phyloP scores from a whole-genome alignment of 2,113 vertebrate genomes.

The Peromyscus californicus region DNA sequence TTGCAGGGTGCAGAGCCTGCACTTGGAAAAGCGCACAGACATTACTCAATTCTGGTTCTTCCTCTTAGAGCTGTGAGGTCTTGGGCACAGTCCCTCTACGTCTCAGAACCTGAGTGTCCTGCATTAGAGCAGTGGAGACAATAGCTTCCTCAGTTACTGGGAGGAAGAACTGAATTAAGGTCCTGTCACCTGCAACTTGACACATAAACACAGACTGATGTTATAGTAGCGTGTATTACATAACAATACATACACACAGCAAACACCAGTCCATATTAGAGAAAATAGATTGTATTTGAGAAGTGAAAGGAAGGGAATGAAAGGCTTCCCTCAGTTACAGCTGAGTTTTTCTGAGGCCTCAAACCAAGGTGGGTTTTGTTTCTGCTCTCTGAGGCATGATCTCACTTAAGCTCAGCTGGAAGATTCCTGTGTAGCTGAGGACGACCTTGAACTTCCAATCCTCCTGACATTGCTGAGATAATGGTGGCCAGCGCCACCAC shows the following conservation, averaged over 20 bases:
- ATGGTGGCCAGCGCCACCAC: neutral
- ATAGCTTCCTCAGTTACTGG: neutral
- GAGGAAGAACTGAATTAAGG: slow-evolving; percentile 8
- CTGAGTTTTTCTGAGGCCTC: neutral
- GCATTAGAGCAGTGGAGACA: neutral
- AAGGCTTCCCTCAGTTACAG: slow-evolving; percentile 9
- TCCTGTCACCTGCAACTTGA: neutral
- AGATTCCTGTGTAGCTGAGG: neutral
- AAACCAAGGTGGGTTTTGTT: neutral
- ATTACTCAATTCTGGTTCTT: neutral
- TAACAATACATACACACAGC: neutral
- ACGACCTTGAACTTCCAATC: neutral
- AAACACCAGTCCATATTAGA: neutral
- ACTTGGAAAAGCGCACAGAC: slow-evolving; percentile 25
- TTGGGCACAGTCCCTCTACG: neutral
- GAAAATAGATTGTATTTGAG: neutral
- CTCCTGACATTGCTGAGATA: neutral
- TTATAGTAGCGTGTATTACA: neutral
- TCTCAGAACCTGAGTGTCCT: neutral
- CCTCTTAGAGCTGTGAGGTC: neutral
- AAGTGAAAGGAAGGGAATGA: slow-evolving; percentile 11
- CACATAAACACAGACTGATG: neutral
- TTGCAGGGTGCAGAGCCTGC: neutral
- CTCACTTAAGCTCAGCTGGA: neutral
- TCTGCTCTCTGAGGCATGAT: neutral